Evolutionary conservation across 2,888 invertebrate species (phyloP).

Genomic region (Drosophila peninsularis): DNA sequence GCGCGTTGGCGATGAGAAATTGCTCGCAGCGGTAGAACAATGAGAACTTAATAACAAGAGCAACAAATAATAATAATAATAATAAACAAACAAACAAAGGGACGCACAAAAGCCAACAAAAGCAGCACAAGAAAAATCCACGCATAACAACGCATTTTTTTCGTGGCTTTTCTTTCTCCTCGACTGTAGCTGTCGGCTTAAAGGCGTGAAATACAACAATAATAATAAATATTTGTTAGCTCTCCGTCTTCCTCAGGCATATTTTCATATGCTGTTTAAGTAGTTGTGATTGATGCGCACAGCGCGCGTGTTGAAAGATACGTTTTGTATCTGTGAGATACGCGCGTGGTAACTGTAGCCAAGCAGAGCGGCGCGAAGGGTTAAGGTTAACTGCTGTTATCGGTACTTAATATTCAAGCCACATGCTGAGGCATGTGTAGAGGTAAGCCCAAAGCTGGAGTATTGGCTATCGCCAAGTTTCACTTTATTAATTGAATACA

Average conservation of each 20-base stretch:
- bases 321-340: slow-evolving; percentile 72
- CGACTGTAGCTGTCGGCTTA: slow-evolving; percentile 72
- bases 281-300: slow-evolving; percentile 73
- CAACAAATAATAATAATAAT: slow-evolving; percentile 48
- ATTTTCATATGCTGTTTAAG: slow-evolving; percentile 73
- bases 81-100: slow-evolving; percentile 50
- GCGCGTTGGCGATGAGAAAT: slow-evolving; percentile 62
- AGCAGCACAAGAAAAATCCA: slow-evolving; percentile 45
- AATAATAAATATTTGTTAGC: slow-evolving; percentile 73
- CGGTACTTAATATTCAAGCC: slow-evolving; percentile 36
- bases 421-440: slow-evolving; percentile 7
- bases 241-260: slow-evolving; percentile 32
- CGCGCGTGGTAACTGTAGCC: slow-evolving; percentile 25
- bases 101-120: slow-evolving; percentile 33
- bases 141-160: slow-evolving; percentile 53
- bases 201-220: slow-evolving; percentile 74
- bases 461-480: slow-evolving; percentile 12
- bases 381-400: slow-evolving; percentile 14
- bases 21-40: slow-evolving; percentile 49
- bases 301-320: slow-evolving; percentile 71
- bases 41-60: slow-evolving; percentile 61
- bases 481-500: neutral
- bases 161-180: slow-evolving; percentile 61
- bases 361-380: neutral
- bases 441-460: too few relatives aligned